A percentile compares a stretch with the other conserved stretches of the same genome.
These are phyloP conservation scores for Zalophus californianus DNA, from an alignment of 2,797 vertebrate species.

Conservation along the genomic window DNA sequence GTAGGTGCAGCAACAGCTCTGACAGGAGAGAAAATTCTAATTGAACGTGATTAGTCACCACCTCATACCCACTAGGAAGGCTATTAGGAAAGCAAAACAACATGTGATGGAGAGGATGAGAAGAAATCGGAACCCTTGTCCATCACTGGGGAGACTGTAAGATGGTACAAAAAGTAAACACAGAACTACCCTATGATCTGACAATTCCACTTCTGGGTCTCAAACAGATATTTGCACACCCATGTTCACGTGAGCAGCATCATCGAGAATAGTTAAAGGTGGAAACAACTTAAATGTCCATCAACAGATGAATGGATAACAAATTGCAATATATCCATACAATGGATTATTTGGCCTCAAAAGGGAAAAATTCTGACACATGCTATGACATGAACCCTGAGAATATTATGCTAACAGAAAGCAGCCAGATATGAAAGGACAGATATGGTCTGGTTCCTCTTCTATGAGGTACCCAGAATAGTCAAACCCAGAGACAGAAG, in stretches of 20 bases:
- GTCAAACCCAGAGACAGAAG: neutral
- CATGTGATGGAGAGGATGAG: too few species aligned
- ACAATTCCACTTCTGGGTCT: neutral
- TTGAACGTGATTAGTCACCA: neutral
- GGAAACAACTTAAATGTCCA: neutral
- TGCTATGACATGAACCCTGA: neutral
- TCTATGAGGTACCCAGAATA: too few species aligned
- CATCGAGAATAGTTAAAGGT: neutral
- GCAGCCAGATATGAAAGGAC: neutral
- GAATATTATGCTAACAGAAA: neutral
- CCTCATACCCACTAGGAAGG: neutral
- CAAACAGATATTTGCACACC: too few species aligned
- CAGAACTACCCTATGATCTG: neutral
- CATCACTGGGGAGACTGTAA: rapidly evolving
- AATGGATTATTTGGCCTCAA: too few species aligned
- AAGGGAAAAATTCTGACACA: neutral
- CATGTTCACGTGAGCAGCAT: neutral
- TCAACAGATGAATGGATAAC: neutral
- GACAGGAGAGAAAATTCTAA: neutral
- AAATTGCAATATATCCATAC: neutral
- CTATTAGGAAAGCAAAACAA: neutral
- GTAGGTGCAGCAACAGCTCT: rapidly evolving
- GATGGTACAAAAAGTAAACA: neutral
- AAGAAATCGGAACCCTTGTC: neutral
- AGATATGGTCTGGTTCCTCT: neutral